Evolutionary conservation across 92 coral and sea anemone genomes (phyloP), one percentile per base, ranked within the genome.

Genomic region (Heteractis magnifica): DNA sequence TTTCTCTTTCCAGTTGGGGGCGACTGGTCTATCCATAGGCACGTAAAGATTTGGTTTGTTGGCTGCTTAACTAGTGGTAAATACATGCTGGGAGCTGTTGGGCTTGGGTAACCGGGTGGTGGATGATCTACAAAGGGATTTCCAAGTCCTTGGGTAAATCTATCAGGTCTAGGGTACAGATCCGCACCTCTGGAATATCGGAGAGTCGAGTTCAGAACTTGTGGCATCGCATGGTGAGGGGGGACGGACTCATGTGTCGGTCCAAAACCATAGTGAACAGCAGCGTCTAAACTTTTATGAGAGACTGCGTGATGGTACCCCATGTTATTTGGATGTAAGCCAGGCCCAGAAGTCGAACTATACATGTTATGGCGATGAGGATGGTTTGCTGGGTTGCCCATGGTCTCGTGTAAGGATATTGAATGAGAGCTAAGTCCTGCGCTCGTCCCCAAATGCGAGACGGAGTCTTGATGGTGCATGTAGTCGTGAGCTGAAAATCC

Each of bases 11-110:
- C 98, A 41, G 93, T 91, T 7, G 91, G 92, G 14, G 94, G 92
- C 77, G 92, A 88, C 84, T 97, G 99, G 79, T 97, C 99, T 49
- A 97, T 89, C 99, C 99, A 97, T 51, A 94, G 98, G 81, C 99
- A 97, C 26, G 99, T 97, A 65, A 94, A 79, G 41, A 97, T 92
- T 84, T 97, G 98, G 90, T 97, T 97, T 76, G 95, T 90, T 82
- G 95, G 97, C 82, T 95, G 98, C 80, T 93, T 94, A 78, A 93
- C 91, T 65, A 95, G 77, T 26, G 96, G 98, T 82, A 94, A 87
- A 86, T 91, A 91, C 94, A 88, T 88, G 79, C 91, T 86, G 65
- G 92, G 94, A 72, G 90, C 97, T 1, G 92, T 87, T 71, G 97
- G 94, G 65, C 94, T 82, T 81, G 94, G 94, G 75, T 92, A 90